Conservation (phyloP, 2,888 invertebrate genomes). For the Rhingia rostrata region DNA sequence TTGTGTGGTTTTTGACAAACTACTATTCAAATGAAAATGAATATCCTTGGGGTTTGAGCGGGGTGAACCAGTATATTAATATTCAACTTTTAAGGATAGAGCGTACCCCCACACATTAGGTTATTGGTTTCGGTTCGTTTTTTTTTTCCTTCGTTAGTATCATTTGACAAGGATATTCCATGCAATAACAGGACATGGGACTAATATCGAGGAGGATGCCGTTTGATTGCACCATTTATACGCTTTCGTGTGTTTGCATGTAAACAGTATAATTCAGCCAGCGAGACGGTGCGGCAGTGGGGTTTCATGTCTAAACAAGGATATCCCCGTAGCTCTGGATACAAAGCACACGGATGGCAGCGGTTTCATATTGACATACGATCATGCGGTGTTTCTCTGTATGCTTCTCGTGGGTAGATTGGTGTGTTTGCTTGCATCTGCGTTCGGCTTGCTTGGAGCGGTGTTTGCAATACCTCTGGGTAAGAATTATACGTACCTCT, state of each 20-base stretch:
- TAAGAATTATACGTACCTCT: constrained; percentile 30
- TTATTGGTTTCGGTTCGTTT: constrained; percentile 43
- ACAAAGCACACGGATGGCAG: constrained; percentile 14
- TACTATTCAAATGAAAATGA: constrained; percentile 36
- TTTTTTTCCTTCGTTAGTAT: neutral
- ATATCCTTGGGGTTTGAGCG: constrained; percentile 16
- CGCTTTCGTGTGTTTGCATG: constrained; percentile 65
- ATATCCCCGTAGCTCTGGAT: constrained; percentile 40
- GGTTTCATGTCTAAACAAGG: constrained; percentile 56
- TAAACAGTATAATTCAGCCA: constrained; percentile 65
- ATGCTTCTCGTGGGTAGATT: constrained; percentile 34
- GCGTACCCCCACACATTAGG: constrained; percentile 8
- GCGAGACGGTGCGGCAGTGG: constrained; percentile 29
- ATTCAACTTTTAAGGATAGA: constrained; percentile 48
- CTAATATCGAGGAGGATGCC: constrained; percentile 15
- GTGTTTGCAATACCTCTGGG: constrained; percentile 56
- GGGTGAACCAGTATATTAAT: constrained; percentile 50
- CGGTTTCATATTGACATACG: constrained; percentile 52
- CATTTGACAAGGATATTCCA: constrained; percentile 23
- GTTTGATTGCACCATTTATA: constrained; percentile 60
- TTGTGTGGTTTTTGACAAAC: constrained; percentile 65
- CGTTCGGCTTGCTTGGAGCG: constrained; percentile 18
- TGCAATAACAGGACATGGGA: constrained; percentile 6
- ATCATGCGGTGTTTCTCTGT: constrained; percentile 37
- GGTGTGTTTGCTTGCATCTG: constrained; percentile 55